Percentiles rank a stretch among this genome's conserved stretches.
These are phyloP conservation scores for Zaprionus bogoriensis DNA, from an alignment of 2,888 invertebrate species.

Conservation along the genomic window DNA sequence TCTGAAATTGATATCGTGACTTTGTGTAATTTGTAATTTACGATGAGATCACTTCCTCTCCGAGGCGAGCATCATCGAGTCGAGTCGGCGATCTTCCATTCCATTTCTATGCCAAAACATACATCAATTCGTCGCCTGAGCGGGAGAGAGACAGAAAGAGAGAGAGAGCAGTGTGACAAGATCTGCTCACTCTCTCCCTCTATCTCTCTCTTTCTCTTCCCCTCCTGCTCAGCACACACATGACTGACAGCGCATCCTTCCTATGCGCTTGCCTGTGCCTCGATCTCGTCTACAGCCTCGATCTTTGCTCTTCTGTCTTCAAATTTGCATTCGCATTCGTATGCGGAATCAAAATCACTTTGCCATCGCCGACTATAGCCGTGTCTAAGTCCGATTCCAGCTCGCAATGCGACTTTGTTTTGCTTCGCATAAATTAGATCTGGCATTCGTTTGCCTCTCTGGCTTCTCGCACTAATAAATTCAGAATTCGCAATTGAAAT, in stretches of 20 bases:
- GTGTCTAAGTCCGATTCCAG: neutral
- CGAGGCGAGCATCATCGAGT: neutral
- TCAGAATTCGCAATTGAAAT: slow-evolving; percentile 63
- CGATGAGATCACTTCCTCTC: slow-evolving; percentile 80
- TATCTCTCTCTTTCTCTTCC: neutral
- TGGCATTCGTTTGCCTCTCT: slow-evolving; percentile 48
- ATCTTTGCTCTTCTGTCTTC: neutral
- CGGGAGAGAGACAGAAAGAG: slow-evolving; percentile 8
- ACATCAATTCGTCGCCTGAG: slow-evolving; percentile 66
- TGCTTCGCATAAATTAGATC: slow-evolving; percentile 62
- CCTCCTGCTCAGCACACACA: no score
- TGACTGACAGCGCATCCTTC: slow-evolving; percentile 1
- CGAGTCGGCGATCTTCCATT: neutral
- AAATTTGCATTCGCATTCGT: slow-evolving; percentile 44
- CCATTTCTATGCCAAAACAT: slow-evolving; percentile 45
- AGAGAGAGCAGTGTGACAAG: slow-evolving; percentile 58
- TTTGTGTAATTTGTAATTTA: slow-evolving; percentile 80
- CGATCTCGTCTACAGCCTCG: no score
- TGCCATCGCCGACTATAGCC: slow-evolving; percentile 10
- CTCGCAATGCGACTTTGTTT: no score
- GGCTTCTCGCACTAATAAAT: slow-evolving; percentile 51
- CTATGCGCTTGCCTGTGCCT: no score
- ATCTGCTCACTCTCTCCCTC: slow-evolving; percentile 25
- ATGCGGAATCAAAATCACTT: slow-evolving; percentile 18
- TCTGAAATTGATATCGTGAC: slow-evolving; percentile 80